Evolutionary conservation across 2,888 invertebrate species (phyloP).

Genomic region (Beris morrisii): DNA sequence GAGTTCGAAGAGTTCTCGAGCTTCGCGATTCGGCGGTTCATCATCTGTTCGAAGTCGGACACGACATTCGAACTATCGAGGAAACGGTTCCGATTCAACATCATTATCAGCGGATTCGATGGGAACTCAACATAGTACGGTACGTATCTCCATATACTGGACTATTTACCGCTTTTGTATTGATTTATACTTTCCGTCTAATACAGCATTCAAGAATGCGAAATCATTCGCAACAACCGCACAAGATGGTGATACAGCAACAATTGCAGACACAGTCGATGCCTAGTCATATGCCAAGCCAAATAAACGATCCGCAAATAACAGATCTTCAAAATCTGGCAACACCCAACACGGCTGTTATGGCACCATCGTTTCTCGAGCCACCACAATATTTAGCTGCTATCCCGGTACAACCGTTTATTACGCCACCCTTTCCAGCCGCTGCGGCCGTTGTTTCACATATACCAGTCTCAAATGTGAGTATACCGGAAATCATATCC

Average conservation of each 20-base stretch:
- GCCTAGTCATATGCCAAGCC: conserved; percentile 36
- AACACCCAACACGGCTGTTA: conserved; percentile 42
- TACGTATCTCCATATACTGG: conserved; percentile 44
- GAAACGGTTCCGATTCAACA: conserved; percentile 59
- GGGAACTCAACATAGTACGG: conserved; percentile 57
- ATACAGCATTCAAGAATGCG: conserved; percentile 50
- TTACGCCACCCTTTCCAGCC: conserved; percentile 58
- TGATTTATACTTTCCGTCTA: conserved; percentile 3
- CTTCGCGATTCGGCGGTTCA: conserved; percentile 50
- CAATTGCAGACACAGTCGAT: conserved; percentile 31
- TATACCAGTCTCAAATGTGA: conserved; percentile 38
- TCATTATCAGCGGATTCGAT: conserved; percentile 70
- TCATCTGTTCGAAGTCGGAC: conserved; percentile 52
- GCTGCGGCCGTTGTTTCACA: conserved; percentile 54
- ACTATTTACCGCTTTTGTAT: not conserved
- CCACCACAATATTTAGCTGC: conserved; percentile 61
- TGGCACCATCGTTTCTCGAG: conserved; percentile 55
- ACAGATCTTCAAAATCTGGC: conserved; percentile 21
- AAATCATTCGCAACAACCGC: conserved; percentile 43
- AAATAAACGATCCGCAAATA: conserved; percentile 34
- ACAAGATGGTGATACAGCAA: conserved; percentile 37
- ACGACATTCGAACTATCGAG: conserved; percentile 48
- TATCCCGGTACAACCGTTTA: conserved; percentile 63
- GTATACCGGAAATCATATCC: not conserved
- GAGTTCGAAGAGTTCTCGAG: conserved; percentile 55